phyloP scores from a whole-genome alignment of 2,888 invertebrate species.

The Dasysyrphus tricinctus region DNA sequence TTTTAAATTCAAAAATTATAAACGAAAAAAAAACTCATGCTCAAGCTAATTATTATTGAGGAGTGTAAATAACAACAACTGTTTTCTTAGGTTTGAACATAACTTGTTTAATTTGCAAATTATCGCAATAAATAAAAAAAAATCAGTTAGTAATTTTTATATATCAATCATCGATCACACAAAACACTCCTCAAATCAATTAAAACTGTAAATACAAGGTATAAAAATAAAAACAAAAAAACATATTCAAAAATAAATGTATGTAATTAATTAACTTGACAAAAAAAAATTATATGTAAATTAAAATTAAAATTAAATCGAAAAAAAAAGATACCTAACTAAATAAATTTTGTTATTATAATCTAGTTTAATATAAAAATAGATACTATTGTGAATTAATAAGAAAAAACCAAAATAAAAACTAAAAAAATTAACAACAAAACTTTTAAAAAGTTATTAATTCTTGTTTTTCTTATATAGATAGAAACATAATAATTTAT shows the following conservation, averaged over 20 bases:
- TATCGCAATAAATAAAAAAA: no score
- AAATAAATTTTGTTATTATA: constrained; percentile 66
- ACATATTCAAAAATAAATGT: constrained; percentile 27
- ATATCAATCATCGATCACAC: not conserved
- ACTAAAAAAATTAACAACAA: not conserved
- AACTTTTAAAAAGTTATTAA: constrained; percentile 53
- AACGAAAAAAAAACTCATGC: not conserved
- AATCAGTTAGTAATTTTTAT: no score
- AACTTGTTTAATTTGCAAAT: not conserved
- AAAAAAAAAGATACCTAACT: constrained; percentile 15
- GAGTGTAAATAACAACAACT: not conserved
- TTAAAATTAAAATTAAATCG: constrained; percentile 22
- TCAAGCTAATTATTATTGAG: not conserved
- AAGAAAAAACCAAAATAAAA: constrained; percentile 33
- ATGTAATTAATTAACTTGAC: constrained; percentile 16
- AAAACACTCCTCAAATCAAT: constrained; percentile 1
- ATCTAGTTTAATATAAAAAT: constrained; percentile 59
- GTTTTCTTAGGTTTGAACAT: not conserved
- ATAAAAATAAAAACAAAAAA: constrained; percentile 5
- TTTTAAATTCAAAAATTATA: not conserved
- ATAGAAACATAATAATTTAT: constrained; percentile 63
- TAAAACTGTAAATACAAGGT: constrained; percentile 45
- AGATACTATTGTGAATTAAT: constrained; percentile 61
- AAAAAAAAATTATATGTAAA: constrained; percentile 47
- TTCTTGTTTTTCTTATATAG: constrained; percentile 59